A percentile compares a stretch with the other conserved stretches of the same genome.
phyloP scores from a whole-genome alignment of 2,797 vertebrate species.

The Siniperca scherzeri region DNA sequence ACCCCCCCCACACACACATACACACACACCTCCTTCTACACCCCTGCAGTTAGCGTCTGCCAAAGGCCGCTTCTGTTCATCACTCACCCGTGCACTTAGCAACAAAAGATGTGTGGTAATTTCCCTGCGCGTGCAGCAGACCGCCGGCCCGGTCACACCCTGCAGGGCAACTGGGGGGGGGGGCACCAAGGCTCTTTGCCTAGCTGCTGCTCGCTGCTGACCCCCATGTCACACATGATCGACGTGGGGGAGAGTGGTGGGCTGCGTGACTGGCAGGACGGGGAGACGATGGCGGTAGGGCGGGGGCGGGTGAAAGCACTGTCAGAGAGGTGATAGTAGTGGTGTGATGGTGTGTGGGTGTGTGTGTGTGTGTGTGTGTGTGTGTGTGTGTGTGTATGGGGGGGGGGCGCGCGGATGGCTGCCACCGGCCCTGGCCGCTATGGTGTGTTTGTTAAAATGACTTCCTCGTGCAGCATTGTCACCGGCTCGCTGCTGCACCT shows the following conservation, averaged over 20 bases:
- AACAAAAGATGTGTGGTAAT: conserved; percentile 86
- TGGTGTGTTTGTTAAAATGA: conserved; percentile 77
- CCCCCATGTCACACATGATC: conserved; percentile 83
- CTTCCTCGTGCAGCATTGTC: conserved; percentile 76
- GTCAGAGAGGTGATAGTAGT: conserved; percentile 42
- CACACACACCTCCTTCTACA: conserved; percentile 71
- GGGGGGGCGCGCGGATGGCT: conserved; percentile 68
- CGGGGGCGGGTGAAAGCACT: conserved; percentile 43
- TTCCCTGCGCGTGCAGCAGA: conserved; percentile 74
- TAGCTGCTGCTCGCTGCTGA: conserved; percentile 68
- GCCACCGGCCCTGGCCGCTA: conserved; percentile 67
- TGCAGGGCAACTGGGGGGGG: conserved; percentile 43
- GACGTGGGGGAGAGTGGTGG: conserved; percentile 67
- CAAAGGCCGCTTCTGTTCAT: conserved; percentile 87
- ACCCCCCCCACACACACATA: conserved; percentile 27
- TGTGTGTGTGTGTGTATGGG: conserved; percentile 17
- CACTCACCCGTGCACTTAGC: conserved; percentile 86
- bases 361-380: conserved; percentile 21
- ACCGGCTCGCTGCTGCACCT: conserved; percentile 66
- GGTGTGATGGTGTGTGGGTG: conserved; percentile 36
- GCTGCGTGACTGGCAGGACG: conserved; percentile 77
- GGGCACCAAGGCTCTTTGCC: conserved; percentile 53
- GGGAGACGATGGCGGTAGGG: conserved; percentile 59
- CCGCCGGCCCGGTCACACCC: conserved; percentile 69
- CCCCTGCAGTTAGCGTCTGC: conserved; percentile 87